A percentile compares a stretch with the other conserved stretches of the same genome.
phyloP scores from a whole-genome alignment of 2,797 vertebrate genomes.

The Sciaenops ocellatus region DNA sequence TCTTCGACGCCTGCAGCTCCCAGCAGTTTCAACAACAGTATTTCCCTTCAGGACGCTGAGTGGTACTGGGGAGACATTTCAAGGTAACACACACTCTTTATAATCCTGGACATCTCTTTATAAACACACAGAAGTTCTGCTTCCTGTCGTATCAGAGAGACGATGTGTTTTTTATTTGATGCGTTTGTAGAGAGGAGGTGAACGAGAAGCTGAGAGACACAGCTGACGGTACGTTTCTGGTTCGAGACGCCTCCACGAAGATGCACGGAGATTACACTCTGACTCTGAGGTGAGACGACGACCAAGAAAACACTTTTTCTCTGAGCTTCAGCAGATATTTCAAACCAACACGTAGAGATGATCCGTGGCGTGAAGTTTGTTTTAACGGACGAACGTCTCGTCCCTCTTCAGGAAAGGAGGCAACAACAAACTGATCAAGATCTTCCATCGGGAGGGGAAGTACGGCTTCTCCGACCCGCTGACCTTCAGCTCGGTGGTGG shows the following conservation, averaged over 20 bases:
- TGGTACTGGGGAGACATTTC: constrained; percentile 99
- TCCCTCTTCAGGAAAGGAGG: constrained; percentile 92
- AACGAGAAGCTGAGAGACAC: constrained; percentile 98
- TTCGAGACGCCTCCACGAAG: constrained; percentile 98
- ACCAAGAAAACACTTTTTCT: too few relatives aligned
- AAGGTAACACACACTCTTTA: constrained; percentile 58
- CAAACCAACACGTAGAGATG: background rate
- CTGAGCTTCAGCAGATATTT: background rate
- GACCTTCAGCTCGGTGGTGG: constrained; percentile 97
- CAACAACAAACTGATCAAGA: constrained; percentile 99
- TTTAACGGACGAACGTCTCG: background rate
- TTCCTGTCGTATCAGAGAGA: background rate
- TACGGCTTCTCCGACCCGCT: constrained; percentile 98
- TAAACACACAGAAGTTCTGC: background rate
- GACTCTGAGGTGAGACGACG: constrained; percentile 89
- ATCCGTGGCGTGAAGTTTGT: background rate
- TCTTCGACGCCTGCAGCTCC: constrained; percentile 84
- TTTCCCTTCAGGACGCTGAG: constrained; percentile 96
- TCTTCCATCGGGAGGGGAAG: constrained; percentile 98
- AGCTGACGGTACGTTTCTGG: constrained; percentile 96
- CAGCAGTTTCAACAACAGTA: constrained; percentile 95
- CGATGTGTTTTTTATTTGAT: background rate
- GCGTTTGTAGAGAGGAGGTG: constrained; percentile 91
- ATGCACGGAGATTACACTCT: constrained; percentile 99
- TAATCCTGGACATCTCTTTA: too few relatives aligned